phyloP scores from a whole-genome alignment of 2,113 vertebrate species.

The Cryptotis parvus region DNA sequence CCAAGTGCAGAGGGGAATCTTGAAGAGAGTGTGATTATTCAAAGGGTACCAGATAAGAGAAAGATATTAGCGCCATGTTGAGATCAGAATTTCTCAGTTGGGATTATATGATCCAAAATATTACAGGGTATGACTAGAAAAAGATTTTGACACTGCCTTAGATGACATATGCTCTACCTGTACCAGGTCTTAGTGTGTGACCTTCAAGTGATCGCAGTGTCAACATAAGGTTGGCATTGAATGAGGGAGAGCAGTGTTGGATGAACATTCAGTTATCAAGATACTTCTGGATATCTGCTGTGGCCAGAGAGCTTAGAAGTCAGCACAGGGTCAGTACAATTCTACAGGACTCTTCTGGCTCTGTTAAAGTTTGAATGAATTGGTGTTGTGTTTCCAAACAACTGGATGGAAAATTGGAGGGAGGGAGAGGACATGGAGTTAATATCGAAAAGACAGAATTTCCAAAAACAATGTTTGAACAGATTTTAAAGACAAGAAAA shows the following conservation, averaged over 20 bases:
- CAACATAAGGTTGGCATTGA: background rate
- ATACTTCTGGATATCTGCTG: background rate
- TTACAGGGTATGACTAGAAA: too few species aligned
- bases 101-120: too few species aligned
- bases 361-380: constrained; percentile 38
- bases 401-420: constrained; percentile 38
- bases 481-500: constrained; percentile 75
- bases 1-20: background rate
- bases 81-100: too few species aligned
- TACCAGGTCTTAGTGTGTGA: background rate
- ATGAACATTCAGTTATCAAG: background rate
- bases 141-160: background rate
- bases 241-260: background rate
- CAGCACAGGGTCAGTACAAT: background rate
- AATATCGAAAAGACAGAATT: constrained; percentile 58
- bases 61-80: background rate
- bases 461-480: constrained; percentile 45
- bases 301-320: background rate
- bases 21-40: background rate
- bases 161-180: background rate
- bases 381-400: constrained; percentile 39
- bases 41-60: background rate
- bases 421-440: constrained; percentile 19
- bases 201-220: too few species aligned
- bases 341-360: background rate